Percentiles rank a stretch among this genome's conserved stretches.
These are phyloP conservation scores for Notamacropus eugenii DNA, from an alignment of 2,797 vertebrate genomes.

Conservation along the genomic window DNA sequence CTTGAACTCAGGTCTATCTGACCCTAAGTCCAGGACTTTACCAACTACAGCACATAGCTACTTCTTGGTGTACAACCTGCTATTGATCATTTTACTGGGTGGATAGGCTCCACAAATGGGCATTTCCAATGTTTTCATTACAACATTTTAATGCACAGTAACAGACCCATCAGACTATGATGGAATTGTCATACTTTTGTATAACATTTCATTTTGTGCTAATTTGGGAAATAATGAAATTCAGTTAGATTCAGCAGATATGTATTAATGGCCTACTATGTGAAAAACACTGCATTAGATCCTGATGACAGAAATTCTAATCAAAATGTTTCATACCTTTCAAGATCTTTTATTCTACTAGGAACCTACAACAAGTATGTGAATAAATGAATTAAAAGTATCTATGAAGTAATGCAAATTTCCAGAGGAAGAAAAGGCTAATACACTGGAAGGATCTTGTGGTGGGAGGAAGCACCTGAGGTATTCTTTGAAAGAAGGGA, in stretches of 20 bases:
- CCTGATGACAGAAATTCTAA: background rate
- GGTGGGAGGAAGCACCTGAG: background rate
- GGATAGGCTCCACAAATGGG: background rate
- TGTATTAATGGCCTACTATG: background rate
- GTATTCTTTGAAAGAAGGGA: background rate
- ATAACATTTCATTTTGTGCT: background rate
- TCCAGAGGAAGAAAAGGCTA: background rate
- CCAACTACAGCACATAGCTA: background rate
- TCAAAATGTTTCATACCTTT: background rate
- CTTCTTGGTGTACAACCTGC: background rate
- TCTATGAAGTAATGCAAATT: background rate
- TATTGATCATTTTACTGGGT: background rate
- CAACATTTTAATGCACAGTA: constrained; percentile 31
- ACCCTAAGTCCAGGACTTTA: background rate
- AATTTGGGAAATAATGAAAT: background rate
- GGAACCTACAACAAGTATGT: background rate
- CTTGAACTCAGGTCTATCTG: background rate
- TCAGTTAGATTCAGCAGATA: background rate
- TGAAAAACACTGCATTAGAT: background rate
- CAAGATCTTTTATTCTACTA: background rate
- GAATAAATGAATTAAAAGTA: background rate
- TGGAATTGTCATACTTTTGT: constrained; percentile 26
- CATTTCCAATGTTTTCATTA: background rate
- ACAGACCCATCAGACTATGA: background rate
- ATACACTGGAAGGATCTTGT: background rate